Evolutionary conservation across 2,113 vertebrate species (phyloP), one percentile per base, ranked within the genome.

Genomic region (Takifugu flavidus): DNA sequence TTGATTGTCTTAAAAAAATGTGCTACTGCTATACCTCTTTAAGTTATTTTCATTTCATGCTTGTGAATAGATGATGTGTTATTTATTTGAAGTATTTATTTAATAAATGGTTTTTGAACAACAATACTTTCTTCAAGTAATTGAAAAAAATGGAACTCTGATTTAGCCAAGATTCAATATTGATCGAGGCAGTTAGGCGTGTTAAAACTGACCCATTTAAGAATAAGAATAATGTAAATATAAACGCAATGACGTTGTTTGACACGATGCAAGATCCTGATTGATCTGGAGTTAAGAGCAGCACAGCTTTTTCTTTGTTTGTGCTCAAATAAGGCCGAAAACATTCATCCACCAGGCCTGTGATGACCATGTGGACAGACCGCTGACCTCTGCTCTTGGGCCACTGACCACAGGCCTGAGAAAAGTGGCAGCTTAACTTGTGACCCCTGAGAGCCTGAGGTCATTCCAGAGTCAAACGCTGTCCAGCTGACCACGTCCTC

Each of bases 401-500:
- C 81, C 72, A 62, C 78, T 79, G 81, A 77, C 81, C 78, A 75
- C 60, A 56, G 79, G 64, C 59, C 73, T 51, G 75, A 80, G 82
- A 77, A 91, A 92, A 87, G 85, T 77, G 63, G 79, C 34, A 87
- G 95, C 93, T 97, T 98, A 98, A 98, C 93, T 95, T 92, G 79
- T 93, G 92, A 91, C 93, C 93, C 91, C 72, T 25, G 8, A 3
- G 50, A 84, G 89, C 70, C 90, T 89, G 59, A 86, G 94, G 92
- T 91, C 86, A 86, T 26, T 72, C 77, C 56, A 74, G 65, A 93
- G 87, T 93, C 85, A 91, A 85, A 67, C 82, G 74, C 88, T 90
- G 83, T 73, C 79, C 81, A 66, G 6, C 12, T 74, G 79, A 82
- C 82, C 72, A 78, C 60, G 56, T 6, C 0, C 1, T 1, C 43